phyloP scores from a whole-genome alignment of 2,113 vertebrate species.

The Serinus canaria region DNA sequence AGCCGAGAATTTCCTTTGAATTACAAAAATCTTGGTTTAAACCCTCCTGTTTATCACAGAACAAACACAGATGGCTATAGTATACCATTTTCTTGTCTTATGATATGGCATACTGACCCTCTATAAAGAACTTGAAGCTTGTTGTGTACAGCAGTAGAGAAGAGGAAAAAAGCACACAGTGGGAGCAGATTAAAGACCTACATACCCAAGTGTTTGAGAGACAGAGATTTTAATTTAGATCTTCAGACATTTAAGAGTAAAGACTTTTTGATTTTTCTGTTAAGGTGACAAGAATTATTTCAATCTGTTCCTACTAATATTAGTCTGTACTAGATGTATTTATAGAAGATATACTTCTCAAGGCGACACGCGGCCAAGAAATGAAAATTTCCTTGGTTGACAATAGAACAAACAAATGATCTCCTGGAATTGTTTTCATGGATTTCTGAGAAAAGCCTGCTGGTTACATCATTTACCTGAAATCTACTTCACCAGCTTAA shows the following conservation, averaged over 20 bases:
- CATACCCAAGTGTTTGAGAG: background rate
- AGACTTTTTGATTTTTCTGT: background rate
- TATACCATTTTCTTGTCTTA: background rate
- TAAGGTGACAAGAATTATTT: background rate
- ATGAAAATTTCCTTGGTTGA: background rate
- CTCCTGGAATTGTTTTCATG: constrained; percentile 4
- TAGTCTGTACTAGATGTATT: background rate
- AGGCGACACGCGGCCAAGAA: background rate
- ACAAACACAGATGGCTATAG: background rate
- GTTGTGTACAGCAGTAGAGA: background rate
- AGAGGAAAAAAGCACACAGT: fast-evolving
- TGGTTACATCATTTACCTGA: constrained; percentile 13
- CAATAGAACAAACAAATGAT: background rate
- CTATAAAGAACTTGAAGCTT: background rate
- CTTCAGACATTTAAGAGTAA: background rate
- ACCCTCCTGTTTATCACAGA: background rate
- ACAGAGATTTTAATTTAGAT: background rate
- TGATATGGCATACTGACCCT: background rate
- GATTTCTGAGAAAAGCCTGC: background rate
- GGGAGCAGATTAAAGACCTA: background rate
- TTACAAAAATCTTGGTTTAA: background rate
- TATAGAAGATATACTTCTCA: background rate
- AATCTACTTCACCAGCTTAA: background rate
- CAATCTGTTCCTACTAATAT: background rate
- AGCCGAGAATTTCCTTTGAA: background rate